Base-by-base conservation (phyloP, 2,888 invertebrate genomes). In the Encarsia formosa region DNA sequence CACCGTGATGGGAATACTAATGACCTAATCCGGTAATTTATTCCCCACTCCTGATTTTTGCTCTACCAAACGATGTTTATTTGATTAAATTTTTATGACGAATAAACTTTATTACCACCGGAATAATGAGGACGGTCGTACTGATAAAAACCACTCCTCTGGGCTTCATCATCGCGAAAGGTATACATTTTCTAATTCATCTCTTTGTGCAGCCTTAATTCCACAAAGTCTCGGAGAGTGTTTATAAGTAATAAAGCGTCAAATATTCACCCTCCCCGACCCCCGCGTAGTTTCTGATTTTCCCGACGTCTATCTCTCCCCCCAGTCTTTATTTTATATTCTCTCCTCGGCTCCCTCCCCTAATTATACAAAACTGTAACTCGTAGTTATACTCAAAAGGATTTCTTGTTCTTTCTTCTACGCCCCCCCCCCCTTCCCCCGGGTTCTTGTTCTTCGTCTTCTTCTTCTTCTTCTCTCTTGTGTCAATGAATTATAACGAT, bases 181-280 rank as follows among this genome's bases (percentile, higher is more conserved):
- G n/a, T n/a, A n/a, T n/a, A n/a, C n/a, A n/a, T n/a, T n/a, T n/a
- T n/a, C n/a, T n/a, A n/a, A n/a, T n/a, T n/a, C n/a, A n/a, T n/a
- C n/a, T n/a, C 26, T 26, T 26, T 26, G 6, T 26, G 26, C 26
- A 26, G 26, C 26, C 26, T 26, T n/a, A n/a, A n/a, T n/a, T n/a
- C 29, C 16, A 41, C 26, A 41, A 48, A 41, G 35, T n/a, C n/a
- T 16, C 15, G 29, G 31, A 39, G 50, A 31, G 37, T 44, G 39
- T 38, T 40, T 41, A 51, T 40, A 39, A 34, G 31, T 46, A 52
- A 52, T 47, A 38, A 24, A 31, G 46, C 42, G 35, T 46, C 37
- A 46, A 46, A 26, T 26, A 11, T 5, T 11, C 26, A 26, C 11
- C 26, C 26, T 26, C 26, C 8, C 11, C 26, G 26, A 26, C 11